Percentiles rank a stretch among this genome's conserved stretches.
Evolutionary conservation across 64 coral and sea anemone genomes (phyloP).

Genomic region (Stylophora pistillata): DNA sequence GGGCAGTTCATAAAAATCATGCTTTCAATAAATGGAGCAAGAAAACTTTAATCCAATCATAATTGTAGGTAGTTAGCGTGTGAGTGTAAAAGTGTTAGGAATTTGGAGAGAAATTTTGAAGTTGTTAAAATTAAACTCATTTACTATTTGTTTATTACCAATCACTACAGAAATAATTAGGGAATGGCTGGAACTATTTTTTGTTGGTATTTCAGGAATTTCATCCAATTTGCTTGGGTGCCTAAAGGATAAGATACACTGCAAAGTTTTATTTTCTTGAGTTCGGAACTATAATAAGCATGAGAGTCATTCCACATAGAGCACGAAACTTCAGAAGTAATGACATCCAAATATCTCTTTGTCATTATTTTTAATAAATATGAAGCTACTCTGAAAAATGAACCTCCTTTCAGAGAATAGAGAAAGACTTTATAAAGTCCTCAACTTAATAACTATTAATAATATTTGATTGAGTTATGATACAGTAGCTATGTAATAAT

Average conservation of each 20-base stretch:
- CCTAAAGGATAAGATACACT: neutral
- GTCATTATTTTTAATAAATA: no score
- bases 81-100: neutral
- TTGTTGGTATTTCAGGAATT: neutral
- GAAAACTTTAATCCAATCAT: neutral
- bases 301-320: no score
- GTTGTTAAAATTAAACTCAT: neutral
- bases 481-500: neutral
- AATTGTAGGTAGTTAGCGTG: neutral
- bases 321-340: no score
- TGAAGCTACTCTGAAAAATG: no score
- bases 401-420: no score
- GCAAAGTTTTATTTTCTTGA: neutral
- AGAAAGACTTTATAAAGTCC: no score
- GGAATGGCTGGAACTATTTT: neutral
- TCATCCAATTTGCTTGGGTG: neutral
- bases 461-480: neutral
- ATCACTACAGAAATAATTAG: neutral
- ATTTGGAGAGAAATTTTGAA: neutral
- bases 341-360: no score
- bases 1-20: no score
- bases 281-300: no score
- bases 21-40: no score
- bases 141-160: neutral
- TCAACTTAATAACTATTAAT: neutral